Evolutionary conservation across 2,113 vertebrate species (phyloP).

Genomic region (Rynchops niger): DNA sequence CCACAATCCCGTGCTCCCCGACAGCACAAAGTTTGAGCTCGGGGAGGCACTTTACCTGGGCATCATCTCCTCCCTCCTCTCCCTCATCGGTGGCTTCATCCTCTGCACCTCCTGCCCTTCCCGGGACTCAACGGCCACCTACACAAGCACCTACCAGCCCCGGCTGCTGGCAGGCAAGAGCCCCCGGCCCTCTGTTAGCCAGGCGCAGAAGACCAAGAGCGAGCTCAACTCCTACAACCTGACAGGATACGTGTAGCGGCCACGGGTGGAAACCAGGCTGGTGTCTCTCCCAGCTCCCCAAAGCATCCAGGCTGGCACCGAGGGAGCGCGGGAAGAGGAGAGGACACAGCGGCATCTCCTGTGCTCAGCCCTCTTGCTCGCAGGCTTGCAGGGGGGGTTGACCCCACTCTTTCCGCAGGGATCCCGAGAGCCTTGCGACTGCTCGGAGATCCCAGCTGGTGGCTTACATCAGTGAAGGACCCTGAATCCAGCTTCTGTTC

Average conservation of each 20-base stretch:
- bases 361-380: not conserved
- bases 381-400: not conserved
- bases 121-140: not conserved
- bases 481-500: not conserved
- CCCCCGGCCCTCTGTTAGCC: constrained; percentile 13
- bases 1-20: constrained; percentile 80
- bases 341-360: accelerated
- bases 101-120: constrained; percentile 84
- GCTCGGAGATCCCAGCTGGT: not conserved
- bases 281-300: not conserved
- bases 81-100: constrained; percentile 85
- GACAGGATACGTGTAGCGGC: constrained; percentile 79
- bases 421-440: not conserved
- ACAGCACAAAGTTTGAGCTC: constrained; percentile 90
- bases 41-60: constrained; percentile 92
- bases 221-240: constrained; percentile 80
- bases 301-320: not conserved
- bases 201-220: constrained; percentile 67
- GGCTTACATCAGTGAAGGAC: not conserved
- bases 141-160: constrained; percentile 54
- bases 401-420: not conserved
- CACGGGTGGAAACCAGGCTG: not conserved
- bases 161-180: constrained; percentile 59
- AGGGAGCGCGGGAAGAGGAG: not conserved
- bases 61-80: constrained; percentile 83